phyloP scores from a whole-genome alignment of 2,797 vertebrate genomes.

The Paguma larvata region DNA sequence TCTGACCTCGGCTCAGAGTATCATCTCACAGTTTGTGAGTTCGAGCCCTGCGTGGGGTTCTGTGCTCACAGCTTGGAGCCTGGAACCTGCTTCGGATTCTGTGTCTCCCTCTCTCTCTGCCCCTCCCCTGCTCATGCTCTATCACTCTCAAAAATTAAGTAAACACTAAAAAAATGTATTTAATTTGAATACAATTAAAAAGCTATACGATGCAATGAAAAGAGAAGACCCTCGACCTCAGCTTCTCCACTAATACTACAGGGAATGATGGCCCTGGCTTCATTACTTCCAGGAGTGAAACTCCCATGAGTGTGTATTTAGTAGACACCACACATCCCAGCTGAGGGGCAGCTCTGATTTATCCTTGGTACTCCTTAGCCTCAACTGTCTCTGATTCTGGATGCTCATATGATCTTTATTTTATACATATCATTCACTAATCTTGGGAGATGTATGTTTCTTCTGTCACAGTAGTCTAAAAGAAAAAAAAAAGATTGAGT shows the following conservation, averaged over 20 bases:
- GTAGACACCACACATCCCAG: fast-evolving
- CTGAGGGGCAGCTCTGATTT: background rate
- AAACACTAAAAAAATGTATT: too few relatives aligned
- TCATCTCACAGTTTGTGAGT: too few relatives aligned
- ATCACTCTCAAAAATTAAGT: too few relatives aligned
- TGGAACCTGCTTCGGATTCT: too few relatives aligned
- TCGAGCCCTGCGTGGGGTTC: too few relatives aligned
- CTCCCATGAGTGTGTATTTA: background rate
- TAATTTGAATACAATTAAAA: background rate
- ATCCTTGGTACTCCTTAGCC: background rate
- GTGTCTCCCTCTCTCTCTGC: too few relatives aligned
- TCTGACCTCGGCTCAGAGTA: too few relatives aligned
- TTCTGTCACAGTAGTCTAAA: slow-evolving; percentile 28
- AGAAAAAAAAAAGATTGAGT: slow-evolving; percentile 24
- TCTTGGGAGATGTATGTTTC: slow-evolving; percentile 64
- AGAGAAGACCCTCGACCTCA: background rate
- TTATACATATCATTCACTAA: slow-evolving; percentile 4
- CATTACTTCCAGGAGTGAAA: background rate
- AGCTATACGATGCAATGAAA: background rate
- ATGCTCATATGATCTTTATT: slow-evolving; percentile 65
- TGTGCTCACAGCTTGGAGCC: too few relatives aligned
- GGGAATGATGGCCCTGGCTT: background rate
- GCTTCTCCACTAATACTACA: background rate
- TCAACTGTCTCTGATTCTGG: background rate
- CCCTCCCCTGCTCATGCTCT: too few relatives aligned